Evolutionary conservation across 1,140 invertebrate species (phyloP), one percentile per base, ranked within the genome.

Genomic region (Tetramorium parvispinum): DNA sequence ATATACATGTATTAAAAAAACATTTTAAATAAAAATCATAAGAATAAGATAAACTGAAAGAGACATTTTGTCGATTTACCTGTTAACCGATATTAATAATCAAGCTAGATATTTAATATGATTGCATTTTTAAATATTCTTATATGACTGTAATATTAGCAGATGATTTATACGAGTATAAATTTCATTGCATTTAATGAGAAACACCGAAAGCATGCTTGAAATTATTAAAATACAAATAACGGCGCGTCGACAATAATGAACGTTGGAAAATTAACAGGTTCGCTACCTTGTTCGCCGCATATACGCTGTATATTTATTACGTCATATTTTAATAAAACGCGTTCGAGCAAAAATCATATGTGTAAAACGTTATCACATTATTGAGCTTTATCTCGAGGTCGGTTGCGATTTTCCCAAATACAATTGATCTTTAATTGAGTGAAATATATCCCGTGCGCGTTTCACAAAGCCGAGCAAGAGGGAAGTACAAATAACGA

Each of bases 401-500:
- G 6, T 53, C 18, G 24, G 7, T 43, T 27, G 57, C 18, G 2
- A 46, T 59, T 82, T 40, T 57, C 13, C 32, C 59, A 32, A 65
- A 51, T 51, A 32, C 53, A 51, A 77, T 63, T 65, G 21, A 55
- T 55, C 10, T 68, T 40, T 68, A 53, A 81, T 68, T 40, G 63
- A 27, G 46, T 49, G 77, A 66, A 66, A 81, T 43, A 10, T 37
- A 81, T 79, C 46, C 66, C 51, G 32, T 18, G 21, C 16, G 46
- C 46, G 43, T 43, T 24, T 63, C 46, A 27, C 21, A 81, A 68
- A 81, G 59, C 32, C 27, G 46, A 18, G n/a, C 85, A 70, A 87
- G 65, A 61, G 68, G 40, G 75, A 70, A 77, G 75, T 85, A 83
- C 68, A 87, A 81, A 89, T 87, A 90, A 86, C 81, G 85, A 55